Base-by-base conservation (phyloP, 1,140 invertebrate species). In the Cotesia glomerata region DNA sequence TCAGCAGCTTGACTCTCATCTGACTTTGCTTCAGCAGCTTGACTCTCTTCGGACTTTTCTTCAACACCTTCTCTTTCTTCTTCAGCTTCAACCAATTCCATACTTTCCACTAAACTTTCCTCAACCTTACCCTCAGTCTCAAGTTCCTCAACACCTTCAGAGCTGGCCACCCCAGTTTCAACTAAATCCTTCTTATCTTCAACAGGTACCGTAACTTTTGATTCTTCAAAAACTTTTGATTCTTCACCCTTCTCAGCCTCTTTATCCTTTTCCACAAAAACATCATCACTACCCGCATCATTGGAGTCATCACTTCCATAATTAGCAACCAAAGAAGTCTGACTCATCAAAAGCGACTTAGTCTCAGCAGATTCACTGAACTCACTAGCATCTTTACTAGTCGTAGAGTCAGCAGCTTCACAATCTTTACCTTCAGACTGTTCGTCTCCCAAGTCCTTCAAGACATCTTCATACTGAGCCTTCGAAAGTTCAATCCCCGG, bases 291-390 rank as follows among this genome's bases (percentile, higher is more conserved):
- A n/a, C 75, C 77, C 16, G 75, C 69, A 35, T 78, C 74, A 52
- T 80, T 83, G 0, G 82, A 84, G 18, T 84, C 82, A 14, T 80
- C 80, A 59, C 83, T 83, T 11, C 78, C 77, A 64, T 85, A 84
- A 79, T 83, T 81, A 14, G 80, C 77, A 5, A 84, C 84, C 14
- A 84, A 73, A 4, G 80, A 79, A 8, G 67, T 59, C 34, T 76
- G 66, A 36, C 32, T 36, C 7, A 49, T n/a, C 8, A 13, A 7
- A 1, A 34, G 11, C 36, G 67, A 66, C 54, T 76, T 75, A 26
- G 13, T 3, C 26, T 54, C 16, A 5, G 5, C 52, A 14, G 11
- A 13, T 59, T 59, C 18, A 8, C 11, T 59, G 13, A 26, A 26
- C 13, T 32, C 58, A 32, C 11, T 32, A 7, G 26, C 26, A 13